Evolutionary conservation across 2,797 vertebrate genomes (phyloP).

Genomic region (Geotrypetes seraphini): DNA sequence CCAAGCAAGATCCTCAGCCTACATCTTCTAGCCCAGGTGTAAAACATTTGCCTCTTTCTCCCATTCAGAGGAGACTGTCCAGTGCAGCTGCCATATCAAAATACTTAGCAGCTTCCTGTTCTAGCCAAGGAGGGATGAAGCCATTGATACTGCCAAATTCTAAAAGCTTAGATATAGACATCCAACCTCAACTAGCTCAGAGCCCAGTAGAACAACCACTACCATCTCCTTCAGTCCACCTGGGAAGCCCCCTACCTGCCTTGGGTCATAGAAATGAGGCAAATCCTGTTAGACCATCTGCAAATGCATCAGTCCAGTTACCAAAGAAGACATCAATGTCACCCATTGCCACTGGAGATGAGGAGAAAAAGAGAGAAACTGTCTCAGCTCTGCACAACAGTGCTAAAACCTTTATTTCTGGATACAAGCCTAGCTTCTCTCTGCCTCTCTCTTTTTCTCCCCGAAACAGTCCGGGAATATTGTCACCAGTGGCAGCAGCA

Average conservation of each 20-base stretch:
- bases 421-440: background rate
- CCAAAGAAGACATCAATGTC: conserved; percentile 12
- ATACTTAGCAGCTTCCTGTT: conserved; percentile 70
- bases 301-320: background rate
- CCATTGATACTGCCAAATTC: conserved; percentile 12
- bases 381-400: too few species aligned
- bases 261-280: conserved; percentile 2
- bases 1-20: background rate
- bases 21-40: too few species aligned
- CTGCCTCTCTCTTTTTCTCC: background rate
- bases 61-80: conserved; percentile 16
- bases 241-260: background rate
- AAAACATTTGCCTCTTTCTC: background rate
- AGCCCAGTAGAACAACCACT: background rate
- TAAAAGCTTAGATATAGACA: background rate
- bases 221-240: background rate
- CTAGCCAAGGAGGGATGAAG: conserved; percentile 69
- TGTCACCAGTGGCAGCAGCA: too few species aligned
- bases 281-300: conserved; percentile 30
- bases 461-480: too few species aligned
- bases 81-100: conserved; percentile 51
- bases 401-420: too few species aligned
- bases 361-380: too few species aligned
- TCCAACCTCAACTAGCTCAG: conserved; percentile 2
- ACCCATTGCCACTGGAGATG: too few species aligned